A percentile compares a stretch with the other conserved stretches of the same genome.
These are phyloP conservation scores for Tetranychus urticae DNA, from an alignment of 1,140 invertebrate species.

Conservation along the genomic window DNA sequence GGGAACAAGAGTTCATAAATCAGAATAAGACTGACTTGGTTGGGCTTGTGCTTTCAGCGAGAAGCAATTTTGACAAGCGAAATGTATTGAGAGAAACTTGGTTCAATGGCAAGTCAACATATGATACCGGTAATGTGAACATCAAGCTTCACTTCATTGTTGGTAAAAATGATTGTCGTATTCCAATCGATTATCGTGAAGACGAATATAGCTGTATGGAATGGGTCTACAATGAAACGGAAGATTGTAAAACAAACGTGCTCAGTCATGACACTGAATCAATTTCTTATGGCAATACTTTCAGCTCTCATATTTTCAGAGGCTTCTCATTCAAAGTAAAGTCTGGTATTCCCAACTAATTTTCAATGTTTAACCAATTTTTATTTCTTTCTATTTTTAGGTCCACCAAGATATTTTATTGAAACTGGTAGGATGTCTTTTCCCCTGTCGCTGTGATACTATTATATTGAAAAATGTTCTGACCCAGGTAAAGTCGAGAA, in stretches of 20 bases:
- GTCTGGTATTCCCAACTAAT: background rate
- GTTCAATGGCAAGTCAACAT: background rate
- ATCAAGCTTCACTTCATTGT: conserved; percentile 11
- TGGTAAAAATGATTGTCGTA: conserved; percentile 7
- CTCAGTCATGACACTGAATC: background rate
- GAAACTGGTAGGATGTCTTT: background rate
- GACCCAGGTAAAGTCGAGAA: background rate
- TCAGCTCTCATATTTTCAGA: background rate
- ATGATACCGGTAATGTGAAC: background rate
- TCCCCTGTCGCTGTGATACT: background rate
- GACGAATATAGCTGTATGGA: conserved; percentile 7
- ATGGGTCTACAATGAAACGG: background rate
- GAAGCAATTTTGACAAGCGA: conserved; percentile 10
- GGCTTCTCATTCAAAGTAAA: background rate
- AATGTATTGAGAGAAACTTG: conserved; percentile 10
- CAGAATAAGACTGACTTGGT: background rate
- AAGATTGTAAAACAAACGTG: background rate
- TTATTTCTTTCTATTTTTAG: background rate
- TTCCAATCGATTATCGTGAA: conserved; percentile 10
- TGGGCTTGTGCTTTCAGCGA: conserved; percentile 9
- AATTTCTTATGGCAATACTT: background rate
- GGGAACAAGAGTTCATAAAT: background rate
- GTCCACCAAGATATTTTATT: background rate
- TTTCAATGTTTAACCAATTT: background rate
- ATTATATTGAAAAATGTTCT: background rate